Evolutionary conservation across 2,113 vertebrate species (phyloP).

Genomic region (Atlantisia rogersi): DNA sequence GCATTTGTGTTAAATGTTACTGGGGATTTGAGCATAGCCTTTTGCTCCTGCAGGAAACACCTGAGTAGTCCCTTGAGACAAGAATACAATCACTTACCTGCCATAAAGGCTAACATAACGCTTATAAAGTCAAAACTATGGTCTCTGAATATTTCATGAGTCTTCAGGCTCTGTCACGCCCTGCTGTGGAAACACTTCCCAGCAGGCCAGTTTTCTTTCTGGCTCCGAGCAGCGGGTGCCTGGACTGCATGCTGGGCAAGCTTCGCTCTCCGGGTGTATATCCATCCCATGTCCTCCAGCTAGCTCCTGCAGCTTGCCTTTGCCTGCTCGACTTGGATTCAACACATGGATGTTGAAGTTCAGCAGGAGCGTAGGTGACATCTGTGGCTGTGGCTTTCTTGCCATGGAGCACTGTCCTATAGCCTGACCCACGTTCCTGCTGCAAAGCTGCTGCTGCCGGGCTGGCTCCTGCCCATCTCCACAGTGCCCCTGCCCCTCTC

Average conservation of each 20-base stretch:
- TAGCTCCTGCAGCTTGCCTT: not conserved
- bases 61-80: not conserved
- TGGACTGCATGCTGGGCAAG: not conserved
- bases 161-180: not conserved
- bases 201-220: not conserved
- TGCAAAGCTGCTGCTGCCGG: not conserved
- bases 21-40: not conserved
- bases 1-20: not conserved
- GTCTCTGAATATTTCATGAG: not conserved
- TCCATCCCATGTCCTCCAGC: not conserved
- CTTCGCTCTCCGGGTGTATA: not conserved
- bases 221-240: fast-evolving
- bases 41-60: not conserved
- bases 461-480: not conserved
- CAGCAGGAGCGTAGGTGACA: not conserved
- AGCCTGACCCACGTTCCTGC: not conserved
- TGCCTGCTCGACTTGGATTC: not conserved
- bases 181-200: not conserved
- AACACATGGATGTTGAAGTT: not conserved
- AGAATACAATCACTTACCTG: not conserved
- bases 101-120: not conserved
- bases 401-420: not conserved
- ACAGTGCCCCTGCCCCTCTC: not conserved
- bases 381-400: not conserved
- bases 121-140: not conserved